A percentile compares a stretch with the other conserved stretches of the same genome.
These are phyloP conservation scores for Volucella inflata DNA, from an alignment of 2,888 invertebrate species.

Conservation along the genomic window DNA sequence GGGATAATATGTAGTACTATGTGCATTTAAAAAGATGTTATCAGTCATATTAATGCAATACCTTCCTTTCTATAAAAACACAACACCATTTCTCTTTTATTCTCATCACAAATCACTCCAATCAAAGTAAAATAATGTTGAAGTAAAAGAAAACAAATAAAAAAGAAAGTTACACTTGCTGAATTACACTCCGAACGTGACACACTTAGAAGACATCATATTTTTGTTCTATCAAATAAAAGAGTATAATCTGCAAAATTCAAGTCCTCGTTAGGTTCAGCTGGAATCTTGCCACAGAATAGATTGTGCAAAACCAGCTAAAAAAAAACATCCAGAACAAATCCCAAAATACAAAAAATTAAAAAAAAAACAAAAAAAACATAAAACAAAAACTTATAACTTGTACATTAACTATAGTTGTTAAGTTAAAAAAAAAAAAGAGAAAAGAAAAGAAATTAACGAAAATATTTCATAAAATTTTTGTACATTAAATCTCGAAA, in stretches of 20 bases:
- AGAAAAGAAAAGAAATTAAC: slow-evolving; percentile 12
- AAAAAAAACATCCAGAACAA: slow-evolving; percentile 34
- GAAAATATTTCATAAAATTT: slow-evolving; percentile 30
- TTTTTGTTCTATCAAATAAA: slow-evolving; percentile 22
- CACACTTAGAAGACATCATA: slow-evolving; percentile 16
- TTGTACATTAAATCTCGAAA: slow-evolving; percentile 37
- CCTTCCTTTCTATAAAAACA: too few species aligned
- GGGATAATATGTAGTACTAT: too few species aligned
- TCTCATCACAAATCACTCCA: slow-evolving; percentile 12
- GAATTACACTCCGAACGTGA: slow-evolving; percentile 25
- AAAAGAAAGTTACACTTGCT: slow-evolving; percentile 5
- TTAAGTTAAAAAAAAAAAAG: slow-evolving; percentile 30
- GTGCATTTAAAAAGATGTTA: too few species aligned
- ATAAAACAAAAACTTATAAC: slow-evolving; percentile 59
- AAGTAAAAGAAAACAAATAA: slow-evolving; percentile 21
- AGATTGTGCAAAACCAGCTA: slow-evolving; percentile 41
- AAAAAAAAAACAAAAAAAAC: slow-evolving; percentile 14
- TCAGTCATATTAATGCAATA: too few species aligned
- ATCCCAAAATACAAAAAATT: slow-evolving; percentile 62
- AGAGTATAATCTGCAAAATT: slow-evolving; percentile 14
- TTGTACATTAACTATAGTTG: slow-evolving; percentile 64
- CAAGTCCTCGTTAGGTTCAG: slow-evolving; percentile 39
- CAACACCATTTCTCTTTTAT: background rate
- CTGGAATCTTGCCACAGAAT: slow-evolving; percentile 43
- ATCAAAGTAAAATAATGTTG: background rate